Base-by-base conservation (phyloP, 1,140 invertebrate species). In the Heterodera carotae region DNA sequence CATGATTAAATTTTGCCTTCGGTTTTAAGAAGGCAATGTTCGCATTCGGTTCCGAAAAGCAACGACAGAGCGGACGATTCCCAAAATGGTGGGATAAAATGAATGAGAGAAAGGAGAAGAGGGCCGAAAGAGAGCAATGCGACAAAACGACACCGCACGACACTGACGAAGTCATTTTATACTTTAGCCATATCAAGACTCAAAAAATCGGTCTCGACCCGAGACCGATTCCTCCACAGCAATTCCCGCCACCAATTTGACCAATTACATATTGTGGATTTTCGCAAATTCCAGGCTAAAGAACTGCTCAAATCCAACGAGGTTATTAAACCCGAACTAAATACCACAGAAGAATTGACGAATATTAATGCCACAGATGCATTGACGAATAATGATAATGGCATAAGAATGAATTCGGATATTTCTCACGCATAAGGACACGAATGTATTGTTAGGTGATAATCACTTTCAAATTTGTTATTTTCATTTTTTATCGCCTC, bases 11-110 rank as follows among this genome's bases (percentile, higher is more conserved):
- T 18, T 56, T 1, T 15, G 48, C 12, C 15, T n/a, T n/a, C n/a
- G 10, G 27, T 2, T n/a, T 74, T 74, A 36, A 74, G 71, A 74
- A 74, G 12, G 56, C 36, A 64, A 62, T 74, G 48, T 64, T 31
- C 22, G 25, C 22, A n/a, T 64, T 74, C 36, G 71, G 71, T 1
- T 27, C 43, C 25, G 64, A 74, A 64, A 15, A 31, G 33, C 59
- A 62, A 36, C 59, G 64, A 3, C 27, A 74, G 56, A 56, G 64
- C 5, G n/a, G 71, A 27, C 25, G 27, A 15, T 27, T 56, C 15
- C 39, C 39, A 56, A 62, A 60, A 34, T 62, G 64, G 56, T 27
- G 56, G 64, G 33, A 36, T 18, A 74, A 36, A 74, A n/a, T 12
- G n/a, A 74, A 62, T 3, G 5, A 29, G 27, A 66, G 25, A 33